phyloP scores from a whole-genome alignment of 2,888 invertebrate genomes.

The Polyommatus iphigenia region DNA sequence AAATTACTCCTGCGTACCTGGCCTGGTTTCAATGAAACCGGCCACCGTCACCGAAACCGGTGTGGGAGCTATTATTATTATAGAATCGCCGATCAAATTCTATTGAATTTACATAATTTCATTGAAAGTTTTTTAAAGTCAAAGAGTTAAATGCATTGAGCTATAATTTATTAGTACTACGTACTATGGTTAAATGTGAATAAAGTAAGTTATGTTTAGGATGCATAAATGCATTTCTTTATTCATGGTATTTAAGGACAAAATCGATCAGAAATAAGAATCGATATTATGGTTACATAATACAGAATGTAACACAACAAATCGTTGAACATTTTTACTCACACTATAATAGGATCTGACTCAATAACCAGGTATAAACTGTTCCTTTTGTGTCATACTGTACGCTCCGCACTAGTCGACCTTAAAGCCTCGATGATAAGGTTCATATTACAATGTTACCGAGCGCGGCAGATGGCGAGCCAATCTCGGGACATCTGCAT shows the following conservation, averaged over 20 bases:
- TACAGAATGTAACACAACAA: background rate
- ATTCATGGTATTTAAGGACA: background rate
- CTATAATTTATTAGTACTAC: too few species aligned
- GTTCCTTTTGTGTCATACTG: background rate
- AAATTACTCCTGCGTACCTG: too few species aligned
- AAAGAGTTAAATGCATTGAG: too few species aligned
- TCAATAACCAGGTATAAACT: slow-evolving; percentile 7
- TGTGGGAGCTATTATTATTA: too few species aligned
- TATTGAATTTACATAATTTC: too few species aligned
- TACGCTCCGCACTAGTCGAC: background rate
- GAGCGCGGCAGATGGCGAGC: background rate
- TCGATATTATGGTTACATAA: background rate
- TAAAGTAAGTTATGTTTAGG: too few species aligned
- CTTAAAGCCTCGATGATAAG: background rate
- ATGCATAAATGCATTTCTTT: too few species aligned
- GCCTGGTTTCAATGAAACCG: too few species aligned
- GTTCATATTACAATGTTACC: background rate
- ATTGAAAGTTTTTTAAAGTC: too few species aligned
- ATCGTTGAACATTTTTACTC: background rate
- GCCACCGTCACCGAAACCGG: too few species aligned
- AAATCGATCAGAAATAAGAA: background rate
- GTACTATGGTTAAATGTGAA: too few species aligned
- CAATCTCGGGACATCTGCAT: slow-evolving; percentile 6
- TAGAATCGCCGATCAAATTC: too few species aligned
- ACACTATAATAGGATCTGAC: background rate